These are phyloP conservation scores for Eidolon helvum DNA, from an alignment of 2,113 vertebrate genomes.

Conservation along the genomic window DNA sequence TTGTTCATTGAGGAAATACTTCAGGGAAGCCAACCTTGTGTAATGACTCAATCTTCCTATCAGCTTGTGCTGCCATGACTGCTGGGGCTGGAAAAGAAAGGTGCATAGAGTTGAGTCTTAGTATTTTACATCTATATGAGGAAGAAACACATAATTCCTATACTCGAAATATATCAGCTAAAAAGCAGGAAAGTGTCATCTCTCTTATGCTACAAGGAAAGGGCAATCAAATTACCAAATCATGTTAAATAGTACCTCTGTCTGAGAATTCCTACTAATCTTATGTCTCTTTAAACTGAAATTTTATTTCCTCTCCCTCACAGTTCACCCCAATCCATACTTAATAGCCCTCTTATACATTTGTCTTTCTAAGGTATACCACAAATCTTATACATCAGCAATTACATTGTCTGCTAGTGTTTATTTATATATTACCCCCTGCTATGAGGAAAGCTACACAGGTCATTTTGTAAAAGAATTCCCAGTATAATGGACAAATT, in stretches of 20 bases:
- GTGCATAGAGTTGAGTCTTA: background rate
- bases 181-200: background rate
- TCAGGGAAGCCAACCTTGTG: background rate
- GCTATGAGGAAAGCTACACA: background rate
- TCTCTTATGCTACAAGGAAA: background rate
- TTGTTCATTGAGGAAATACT: background rate
- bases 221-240: background rate
- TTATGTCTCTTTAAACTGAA: background rate
- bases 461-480: background rate
- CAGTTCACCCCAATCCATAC: background rate
- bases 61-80: background rate
- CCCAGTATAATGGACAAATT: background rate
- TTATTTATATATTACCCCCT: background rate
- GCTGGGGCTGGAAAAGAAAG: background rate
- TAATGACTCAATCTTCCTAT: background rate
- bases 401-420: background rate
- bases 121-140: background rate
- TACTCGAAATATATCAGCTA: background rate
- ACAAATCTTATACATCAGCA: background rate
- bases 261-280: no score
- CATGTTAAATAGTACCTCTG: no score
- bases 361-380: background rate
- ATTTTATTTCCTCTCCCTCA: background rate
- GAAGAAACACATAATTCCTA: background rate
- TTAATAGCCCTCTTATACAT: background rate